Evolutionary conservation across 2,113 vertebrate genomes (phyloP).

Genomic region (Cichladusa arquata): DNA sequence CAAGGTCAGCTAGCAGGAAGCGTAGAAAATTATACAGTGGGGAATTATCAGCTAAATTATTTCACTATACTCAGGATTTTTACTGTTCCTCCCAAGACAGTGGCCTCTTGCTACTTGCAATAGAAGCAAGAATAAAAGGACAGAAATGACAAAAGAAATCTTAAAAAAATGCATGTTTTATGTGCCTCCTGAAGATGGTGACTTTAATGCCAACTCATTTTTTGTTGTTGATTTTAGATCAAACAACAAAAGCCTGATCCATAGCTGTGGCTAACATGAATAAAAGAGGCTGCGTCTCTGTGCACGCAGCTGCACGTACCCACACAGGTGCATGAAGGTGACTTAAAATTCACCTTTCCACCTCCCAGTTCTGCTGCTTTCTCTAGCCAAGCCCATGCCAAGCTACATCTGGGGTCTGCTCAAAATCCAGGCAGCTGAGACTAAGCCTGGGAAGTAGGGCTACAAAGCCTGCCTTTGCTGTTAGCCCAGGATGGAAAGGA

Average conservation of each 20-base stretch:
- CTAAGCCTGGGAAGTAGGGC: background rate
- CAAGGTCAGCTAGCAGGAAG: slow-evolving; percentile 86
- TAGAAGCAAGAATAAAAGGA: slow-evolving; percentile 77
- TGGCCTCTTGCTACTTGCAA: slow-evolving; percentile 76
- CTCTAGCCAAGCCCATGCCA: background rate
- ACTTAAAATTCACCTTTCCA: slow-evolving; percentile 47
- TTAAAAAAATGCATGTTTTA: slow-evolving; percentile 35
- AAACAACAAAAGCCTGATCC: background rate
- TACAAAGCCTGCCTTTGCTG: background rate
- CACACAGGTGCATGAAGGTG: slow-evolving; percentile 23
- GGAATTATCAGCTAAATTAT: slow-evolving; percentile 87
- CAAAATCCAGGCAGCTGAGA: background rate
- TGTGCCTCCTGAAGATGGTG: background rate
- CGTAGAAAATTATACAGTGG: slow-evolving; percentile 81
- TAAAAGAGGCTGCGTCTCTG: background rate
- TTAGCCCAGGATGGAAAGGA: background rate
- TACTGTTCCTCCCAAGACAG: slow-evolving; percentile 79
- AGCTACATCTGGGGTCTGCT: background rate
- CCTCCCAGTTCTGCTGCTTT: background rate
- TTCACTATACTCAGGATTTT: slow-evolving; percentile 83
- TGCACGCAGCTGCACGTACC: background rate
- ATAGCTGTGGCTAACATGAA: background rate
- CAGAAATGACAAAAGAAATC: slow-evolving; percentile 70
- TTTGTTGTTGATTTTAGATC: slow-evolving; percentile 46
- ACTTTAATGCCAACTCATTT: slow-evolving; percentile 45